These are phyloP conservation scores for Drosophila rubida DNA, from an alignment of 2,888 invertebrate genomes.

Conservation along the genomic window DNA sequence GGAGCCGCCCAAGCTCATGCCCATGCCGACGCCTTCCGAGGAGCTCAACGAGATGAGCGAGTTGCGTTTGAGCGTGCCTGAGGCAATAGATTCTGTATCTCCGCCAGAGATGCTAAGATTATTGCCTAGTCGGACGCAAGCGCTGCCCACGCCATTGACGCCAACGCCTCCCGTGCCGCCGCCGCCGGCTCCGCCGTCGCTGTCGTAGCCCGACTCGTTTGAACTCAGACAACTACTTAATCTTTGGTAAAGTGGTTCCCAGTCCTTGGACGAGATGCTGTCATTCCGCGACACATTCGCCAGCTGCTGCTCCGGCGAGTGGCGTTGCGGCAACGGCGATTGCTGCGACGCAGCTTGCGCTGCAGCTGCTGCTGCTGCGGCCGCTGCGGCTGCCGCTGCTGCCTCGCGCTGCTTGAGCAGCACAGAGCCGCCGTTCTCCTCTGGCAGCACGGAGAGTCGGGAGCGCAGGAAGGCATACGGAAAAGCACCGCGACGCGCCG, in stretches of 20 bases:
- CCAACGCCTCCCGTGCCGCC: conserved; percentile 87
- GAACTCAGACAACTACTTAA: conserved; percentile 91
- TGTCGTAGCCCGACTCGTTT: conserved; percentile 93
- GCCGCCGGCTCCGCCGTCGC: conserved; percentile 89
- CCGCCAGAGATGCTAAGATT: conserved; percentile 83
- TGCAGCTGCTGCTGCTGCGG: conserved; percentile 51
- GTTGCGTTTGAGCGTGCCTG: conserved; percentile 83
- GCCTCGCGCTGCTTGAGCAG: conserved; percentile 75
- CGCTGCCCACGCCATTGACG: not conserved
- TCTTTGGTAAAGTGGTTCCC: conserved; percentile 87
- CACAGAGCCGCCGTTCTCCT: conserved; percentile 88
- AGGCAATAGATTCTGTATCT: conserved; percentile 84
- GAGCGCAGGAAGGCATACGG: conserved; percentile 92
- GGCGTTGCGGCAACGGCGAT: conserved; percentile 76
- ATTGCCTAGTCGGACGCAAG: conserved; percentile 81
- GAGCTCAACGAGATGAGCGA: conserved; percentile 82
- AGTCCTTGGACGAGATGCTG: conserved; percentile 87
- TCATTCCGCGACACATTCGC: conserved; percentile 85
- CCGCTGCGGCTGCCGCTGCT: conserved; percentile 51
- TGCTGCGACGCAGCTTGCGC: conserved; percentile 70
- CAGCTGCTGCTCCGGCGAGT: conserved; percentile 83
- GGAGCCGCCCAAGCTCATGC: conserved; percentile 37
- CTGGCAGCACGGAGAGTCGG: conserved; percentile 90
- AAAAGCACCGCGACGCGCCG: conserved; percentile 88
- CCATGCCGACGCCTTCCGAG: conserved; percentile 78